Evolutionary conservation across 1,140 invertebrate species (phyloP), one percentile per base, ranked within the genome.

Genomic region (Zaprionus camerounensis): DNA sequence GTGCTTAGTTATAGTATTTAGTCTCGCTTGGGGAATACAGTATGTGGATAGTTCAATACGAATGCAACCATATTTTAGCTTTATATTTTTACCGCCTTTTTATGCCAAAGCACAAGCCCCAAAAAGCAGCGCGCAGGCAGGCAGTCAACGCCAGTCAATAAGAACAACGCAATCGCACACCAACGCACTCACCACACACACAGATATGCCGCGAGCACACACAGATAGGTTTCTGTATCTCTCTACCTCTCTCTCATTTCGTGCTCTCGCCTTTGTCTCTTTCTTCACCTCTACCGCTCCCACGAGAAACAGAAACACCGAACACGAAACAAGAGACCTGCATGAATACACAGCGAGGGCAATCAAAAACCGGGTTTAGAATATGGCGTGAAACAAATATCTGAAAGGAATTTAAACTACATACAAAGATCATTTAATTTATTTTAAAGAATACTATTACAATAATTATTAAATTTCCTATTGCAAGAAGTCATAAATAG

Each of bases 41-140:
- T 63, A 15, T 57, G 22, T 28, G 7, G 22, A 24, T 58, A 44
- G 31, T 34, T 41, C 57, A 70, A 71, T 65, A 57, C 65, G 44
- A n/a, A 67, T 68, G 57, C 53, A 80, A 63, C 58, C 74, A 78
- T 55, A 72, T 78, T 78, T 71, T 11, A 69, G 66, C 51, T 71
- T 75, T 53, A 75, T 76, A 78, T 66, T 85, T 84, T 84, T 84
- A 83, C 82, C 82, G 82, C 83, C 83, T 85, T 86, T 85, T 82
- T 85, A 66, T 86, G 68, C 59, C 44, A 56, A 76, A 71, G 69
- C 68, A 65, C 82, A 67, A 81, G 67, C 74, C 64, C 63, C 65
- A 56, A 74, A 85, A 85, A 86, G 62, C 73, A 38, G 69, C 51
- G 53, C 58, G 57, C 20, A 51, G 46, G 46, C 64, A 77, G 73